Base-by-base conservation (phyloP, 2,888 invertebrate species). In the Neria commutata region DNA sequence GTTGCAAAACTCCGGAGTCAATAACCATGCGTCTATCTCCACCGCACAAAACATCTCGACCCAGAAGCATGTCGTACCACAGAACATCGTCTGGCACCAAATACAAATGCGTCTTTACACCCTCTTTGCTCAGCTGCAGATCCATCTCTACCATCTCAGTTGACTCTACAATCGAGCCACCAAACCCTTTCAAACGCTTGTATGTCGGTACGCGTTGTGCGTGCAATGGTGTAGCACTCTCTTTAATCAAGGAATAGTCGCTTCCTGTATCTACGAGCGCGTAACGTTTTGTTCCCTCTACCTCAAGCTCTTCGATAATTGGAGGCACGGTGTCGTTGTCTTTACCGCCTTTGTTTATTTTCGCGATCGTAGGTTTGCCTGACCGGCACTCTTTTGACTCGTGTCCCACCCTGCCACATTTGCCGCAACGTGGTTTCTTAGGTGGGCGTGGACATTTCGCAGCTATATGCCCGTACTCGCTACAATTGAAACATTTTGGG, bases 211-310 rank as follows among this genome's bases (percentile, higher is more conserved):
- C 14, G 11, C 45, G 29, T 19, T 16, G 5, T 8, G 1, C 8
- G 8, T 14, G 19, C 10, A 25, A 16, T 24, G 53, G 54, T 8
- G 48, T 49, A 26, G 25, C 24, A 6, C 49, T 54, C 14, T 58
- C 49, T 1, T 8, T 56, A 10, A 61, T 58, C n/a, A 61, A 14
- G 1, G 58, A 56, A 16, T 58, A 21, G 26, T 60, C 58, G 25
- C 54, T 62, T n/a, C 56, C 59, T 2, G 62, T 62, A 42, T 60
- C 60, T 8, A 63, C 53, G 10, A 63, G 60, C 52, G 57, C 58
- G 1, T 54, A 17, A 21, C 42, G 55, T 3, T 11, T 25, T 2
- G 21, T 25, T 24, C 48, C 59, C 10, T 10, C 42, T 3, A 62
- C 21, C 4, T 19, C 42, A 5, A 53, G 29, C n/a, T 47, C 25